These are phyloP conservation scores for Ctena decussata DNA, from an alignment of 2,888 invertebrate species.

Conservation along the genomic window DNA sequence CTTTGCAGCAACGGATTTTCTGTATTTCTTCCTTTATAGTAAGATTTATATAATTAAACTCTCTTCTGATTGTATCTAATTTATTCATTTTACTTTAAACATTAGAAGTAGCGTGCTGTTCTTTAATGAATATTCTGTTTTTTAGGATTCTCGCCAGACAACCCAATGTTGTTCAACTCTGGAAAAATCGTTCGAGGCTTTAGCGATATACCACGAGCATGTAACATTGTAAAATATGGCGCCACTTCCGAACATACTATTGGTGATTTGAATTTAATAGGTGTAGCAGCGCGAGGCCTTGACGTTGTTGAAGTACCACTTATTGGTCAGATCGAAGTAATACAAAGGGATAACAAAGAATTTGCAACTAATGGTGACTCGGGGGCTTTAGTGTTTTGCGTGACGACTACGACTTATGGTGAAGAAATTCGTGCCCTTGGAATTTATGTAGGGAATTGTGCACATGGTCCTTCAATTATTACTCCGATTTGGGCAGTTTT, in stretches of 20 bases:
- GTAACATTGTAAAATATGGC: not conserved
- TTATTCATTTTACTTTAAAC: too few relatives aligned
- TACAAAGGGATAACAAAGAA: not conserved
- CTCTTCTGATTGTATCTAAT: too few relatives aligned
- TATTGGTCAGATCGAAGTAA: not conserved
- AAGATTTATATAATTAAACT: too few relatives aligned
- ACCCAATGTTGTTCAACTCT: not conserved
- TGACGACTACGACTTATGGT: not conserved
- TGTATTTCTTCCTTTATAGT: too few relatives aligned
- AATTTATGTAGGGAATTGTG: not conserved
- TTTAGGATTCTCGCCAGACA: not conserved
- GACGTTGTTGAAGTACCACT: not conserved
- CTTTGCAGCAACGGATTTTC: too few relatives aligned
- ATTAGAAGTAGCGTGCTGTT: too few relatives aligned
- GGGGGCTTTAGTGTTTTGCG: not conserved
- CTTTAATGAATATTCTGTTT: too few relatives aligned
- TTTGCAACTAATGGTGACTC: not conserved
- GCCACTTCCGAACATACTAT: not conserved
- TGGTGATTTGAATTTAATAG: not conserved
- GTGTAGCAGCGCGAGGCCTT: not conserved
- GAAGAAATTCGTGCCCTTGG: not conserved
- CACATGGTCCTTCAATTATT: not conserved
- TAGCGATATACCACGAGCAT: not conserved
- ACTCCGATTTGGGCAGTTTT: not conserved
- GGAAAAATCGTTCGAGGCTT: not conserved